Conservation (phyloP, 1,140 invertebrate genomes). For the Saccostrea glomerata region DNA sequence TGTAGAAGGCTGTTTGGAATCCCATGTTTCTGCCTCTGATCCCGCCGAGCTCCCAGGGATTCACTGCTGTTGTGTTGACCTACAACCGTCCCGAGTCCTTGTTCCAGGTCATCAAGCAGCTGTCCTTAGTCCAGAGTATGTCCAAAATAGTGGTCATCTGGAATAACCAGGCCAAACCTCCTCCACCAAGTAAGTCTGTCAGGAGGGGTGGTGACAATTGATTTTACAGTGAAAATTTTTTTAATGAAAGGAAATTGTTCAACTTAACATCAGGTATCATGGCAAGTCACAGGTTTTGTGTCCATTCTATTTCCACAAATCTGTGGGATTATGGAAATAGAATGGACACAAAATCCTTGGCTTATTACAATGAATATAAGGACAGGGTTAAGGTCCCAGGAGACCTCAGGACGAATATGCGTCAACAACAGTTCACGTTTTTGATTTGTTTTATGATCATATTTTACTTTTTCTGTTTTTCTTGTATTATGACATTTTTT, state of each 20-base stretch:
- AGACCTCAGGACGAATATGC: background rate
- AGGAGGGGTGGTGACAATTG: background rate
- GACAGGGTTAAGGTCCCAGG: too few species aligned
- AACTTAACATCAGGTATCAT: too few species aligned
- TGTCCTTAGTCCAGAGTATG: conserved; percentile 95
- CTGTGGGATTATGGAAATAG: too few species aligned
- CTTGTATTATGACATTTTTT: background rate
- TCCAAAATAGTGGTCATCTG: conserved; percentile 99
- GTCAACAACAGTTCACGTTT: background rate
- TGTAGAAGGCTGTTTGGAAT: conserved; percentile 66
- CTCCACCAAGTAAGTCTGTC: conserved; percentile 82
- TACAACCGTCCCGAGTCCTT: conserved; percentile 96
- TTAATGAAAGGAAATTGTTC: too few species aligned
- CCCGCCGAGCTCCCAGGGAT: conserved; percentile 91
- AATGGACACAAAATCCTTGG: too few species aligned
- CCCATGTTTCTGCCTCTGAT: conserved; percentile 92
- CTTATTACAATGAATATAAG: too few species aligned
- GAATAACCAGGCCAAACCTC: conserved; percentile 94
- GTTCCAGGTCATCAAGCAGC: conserved; percentile 89
- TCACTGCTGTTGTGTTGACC: conserved; percentile 98
- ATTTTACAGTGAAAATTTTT: background rate
- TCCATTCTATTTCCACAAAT: too few species aligned
- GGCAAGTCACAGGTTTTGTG: too few species aligned
- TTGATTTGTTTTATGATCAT: too few species aligned
- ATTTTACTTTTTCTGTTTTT: background rate